phyloP scores from a whole-genome alignment of 2,888 invertebrate genomes.

The Melanophora roralis region DNA sequence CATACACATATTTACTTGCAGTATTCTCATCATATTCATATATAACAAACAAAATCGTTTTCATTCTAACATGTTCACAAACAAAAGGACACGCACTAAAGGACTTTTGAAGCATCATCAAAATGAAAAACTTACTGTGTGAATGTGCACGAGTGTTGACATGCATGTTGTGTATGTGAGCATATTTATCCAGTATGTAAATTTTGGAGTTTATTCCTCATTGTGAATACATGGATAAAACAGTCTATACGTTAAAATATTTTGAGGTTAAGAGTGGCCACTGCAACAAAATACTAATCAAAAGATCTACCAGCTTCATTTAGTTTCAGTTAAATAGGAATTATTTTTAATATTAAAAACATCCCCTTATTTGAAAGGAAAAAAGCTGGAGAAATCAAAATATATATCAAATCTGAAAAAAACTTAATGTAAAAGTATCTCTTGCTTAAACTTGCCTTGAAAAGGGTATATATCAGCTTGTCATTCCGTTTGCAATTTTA shows the following conservation, averaged over 20 bases:
- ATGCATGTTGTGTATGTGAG: conserved; percentile 38
- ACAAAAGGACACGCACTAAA: conserved; percentile 52
- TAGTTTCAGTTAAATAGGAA: too few relatives aligned
- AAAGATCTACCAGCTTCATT: too few relatives aligned
- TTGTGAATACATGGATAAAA: conserved; percentile 19
- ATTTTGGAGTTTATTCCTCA: conserved; percentile 42
- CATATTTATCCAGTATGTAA: conserved; percentile 30
- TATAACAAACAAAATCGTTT: conserved; percentile 25
- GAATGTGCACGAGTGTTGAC: conserved; percentile 34
- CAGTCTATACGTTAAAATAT: background rate
- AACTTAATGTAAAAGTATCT: too few relatives aligned
- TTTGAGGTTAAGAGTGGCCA: too few relatives aligned
- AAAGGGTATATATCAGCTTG: too few relatives aligned
- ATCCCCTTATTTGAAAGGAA: too few relatives aligned
- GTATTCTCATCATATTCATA: background rate
- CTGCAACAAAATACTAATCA: too few relatives aligned
- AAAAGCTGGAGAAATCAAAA: too few relatives aligned
- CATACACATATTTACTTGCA: background rate
- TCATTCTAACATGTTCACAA: conserved; percentile 23
- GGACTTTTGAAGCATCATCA: conserved; percentile 48
- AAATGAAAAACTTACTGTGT: conserved; percentile 28
- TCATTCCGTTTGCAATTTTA: too few relatives aligned
- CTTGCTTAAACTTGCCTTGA: too few relatives aligned
- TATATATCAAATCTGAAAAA: too few relatives aligned
- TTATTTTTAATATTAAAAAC: too few relatives aligned